A percentile compares a stretch with the other conserved stretches of the same genome.
Conservation (phyloP, 2,797 vertebrate species). For the Acanthiza pusilla region DNA sequence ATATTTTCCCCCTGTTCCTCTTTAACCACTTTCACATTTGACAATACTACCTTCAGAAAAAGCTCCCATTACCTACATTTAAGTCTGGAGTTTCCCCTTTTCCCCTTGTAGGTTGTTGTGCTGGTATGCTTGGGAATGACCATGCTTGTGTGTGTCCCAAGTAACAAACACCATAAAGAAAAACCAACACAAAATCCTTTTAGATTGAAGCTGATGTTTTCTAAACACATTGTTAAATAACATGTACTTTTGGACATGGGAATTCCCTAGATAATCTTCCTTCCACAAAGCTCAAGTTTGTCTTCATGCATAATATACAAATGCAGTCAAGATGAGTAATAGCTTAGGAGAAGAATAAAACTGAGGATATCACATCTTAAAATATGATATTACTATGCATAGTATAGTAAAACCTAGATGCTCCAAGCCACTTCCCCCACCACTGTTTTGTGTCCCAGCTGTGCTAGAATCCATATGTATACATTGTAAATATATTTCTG, state of each 20-base stretch:
- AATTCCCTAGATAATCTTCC: neutral
- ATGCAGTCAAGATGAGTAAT: slow-evolving; percentile 22
- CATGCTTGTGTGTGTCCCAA: neutral
- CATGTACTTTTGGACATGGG: neutral
- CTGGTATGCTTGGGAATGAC: neutral
- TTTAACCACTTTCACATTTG: neutral
- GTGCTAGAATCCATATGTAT: neutral
- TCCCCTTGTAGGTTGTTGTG: neutral
- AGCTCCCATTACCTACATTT: neutral
- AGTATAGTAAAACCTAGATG: neutral
- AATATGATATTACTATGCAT: neutral
- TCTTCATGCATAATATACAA: slow-evolving; percentile 43
- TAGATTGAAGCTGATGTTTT: neutral
- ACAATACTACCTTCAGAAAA: neutral
- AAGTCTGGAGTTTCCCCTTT: neutral
- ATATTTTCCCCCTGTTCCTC: neutral
- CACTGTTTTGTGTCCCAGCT: accelerated
- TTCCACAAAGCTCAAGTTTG: neutral
- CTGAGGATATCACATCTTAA: neutral
- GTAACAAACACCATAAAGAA: neutral
- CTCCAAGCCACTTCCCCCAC: neutral
- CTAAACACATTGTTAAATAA: neutral
- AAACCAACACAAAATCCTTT: neutral
- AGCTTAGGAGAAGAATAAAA: slow-evolving; percentile 1
- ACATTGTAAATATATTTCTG: neutral